Conservation (phyloP, 2,888 invertebrate species). For the Apotomis betuletana region DNA sequence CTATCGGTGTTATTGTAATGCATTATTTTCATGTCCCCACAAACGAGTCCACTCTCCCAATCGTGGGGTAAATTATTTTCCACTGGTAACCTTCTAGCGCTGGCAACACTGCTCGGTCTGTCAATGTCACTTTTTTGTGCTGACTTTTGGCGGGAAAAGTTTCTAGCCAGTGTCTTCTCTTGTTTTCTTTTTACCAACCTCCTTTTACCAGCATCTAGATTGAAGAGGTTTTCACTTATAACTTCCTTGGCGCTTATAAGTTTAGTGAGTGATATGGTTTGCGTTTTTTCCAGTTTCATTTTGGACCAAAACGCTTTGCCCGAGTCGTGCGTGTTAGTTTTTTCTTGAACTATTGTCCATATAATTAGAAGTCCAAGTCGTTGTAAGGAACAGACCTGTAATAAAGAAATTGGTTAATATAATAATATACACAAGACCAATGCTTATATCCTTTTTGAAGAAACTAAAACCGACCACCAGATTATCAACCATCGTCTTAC, state of each 20-base stretch:
- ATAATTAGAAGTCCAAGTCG: conserved; percentile 66
- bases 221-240: conserved; percentile 53
- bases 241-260: conserved; percentile 53
- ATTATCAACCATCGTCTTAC: too few species aligned
- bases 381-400: conserved; percentile 70
- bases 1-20: conserved; percentile 56
- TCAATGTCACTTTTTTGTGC: conserved; percentile 55
- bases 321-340: conserved; percentile 58
- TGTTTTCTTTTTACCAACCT: conserved; percentile 59
- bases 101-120: conserved; percentile 66
- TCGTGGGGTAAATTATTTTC: conserved; percentile 52
- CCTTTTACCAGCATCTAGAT: conserved; percentile 69
- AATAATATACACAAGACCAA: too few species aligned
- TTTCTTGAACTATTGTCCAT: conserved; percentile 74
- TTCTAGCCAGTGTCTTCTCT: conserved; percentile 52
- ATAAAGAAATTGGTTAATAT: conserved; percentile 32
- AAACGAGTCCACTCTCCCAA: conserved; percentile 67
- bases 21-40: conserved; percentile 68
- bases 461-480: too few species aligned
- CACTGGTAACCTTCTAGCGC: conserved; percentile 54
- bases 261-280: conserved; percentile 61
- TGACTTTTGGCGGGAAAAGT: conserved; percentile 60
- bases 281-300: conserved; percentile 65
- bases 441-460: too few species aligned
- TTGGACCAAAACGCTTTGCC: conserved; percentile 75